phyloP scores from a whole-genome alignment of 2,797 vertebrate species.

The Coregonus ussuriensis region DNA sequence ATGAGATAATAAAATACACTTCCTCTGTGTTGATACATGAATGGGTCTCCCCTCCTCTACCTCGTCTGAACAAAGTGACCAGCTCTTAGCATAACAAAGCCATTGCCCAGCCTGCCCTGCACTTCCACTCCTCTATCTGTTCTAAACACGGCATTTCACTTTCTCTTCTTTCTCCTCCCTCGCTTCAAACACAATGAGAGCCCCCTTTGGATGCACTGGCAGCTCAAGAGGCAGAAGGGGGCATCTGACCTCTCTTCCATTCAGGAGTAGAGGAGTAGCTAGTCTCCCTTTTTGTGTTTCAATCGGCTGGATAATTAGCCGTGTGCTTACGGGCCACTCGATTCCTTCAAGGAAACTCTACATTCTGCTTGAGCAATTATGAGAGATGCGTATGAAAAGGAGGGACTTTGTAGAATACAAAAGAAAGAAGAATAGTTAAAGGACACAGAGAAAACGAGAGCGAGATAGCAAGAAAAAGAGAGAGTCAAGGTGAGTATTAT shows the following conservation, averaged over 20 bases:
- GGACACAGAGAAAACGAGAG: slow-evolving; percentile 9
- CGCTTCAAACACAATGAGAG: slow-evolving; percentile 45
- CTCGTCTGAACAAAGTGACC: slow-evolving; percentile 40
- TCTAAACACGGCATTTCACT: slow-evolving; percentile 47
- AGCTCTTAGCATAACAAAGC: slow-evolving; percentile 66
- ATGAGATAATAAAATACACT: slow-evolving; percentile 39
- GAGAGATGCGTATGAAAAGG: background rate
- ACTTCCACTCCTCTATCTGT: slow-evolving; percentile 51
- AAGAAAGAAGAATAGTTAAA: slow-evolving; percentile 10
- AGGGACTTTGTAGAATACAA: background rate
- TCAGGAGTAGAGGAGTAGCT: slow-evolving; percentile 26
- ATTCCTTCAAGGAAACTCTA: slow-evolving; percentile 33
- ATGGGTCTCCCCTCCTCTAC: slow-evolving; percentile 14
- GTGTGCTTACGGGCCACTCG: slow-evolving; percentile 43
- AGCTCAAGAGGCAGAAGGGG: slow-evolving; percentile 42
- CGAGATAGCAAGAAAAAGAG: slow-evolving; percentile 9
- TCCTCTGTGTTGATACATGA: slow-evolving; percentile 33
- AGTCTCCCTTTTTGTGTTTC: slow-evolving; percentile 42
- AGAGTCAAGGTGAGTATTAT: background rate
- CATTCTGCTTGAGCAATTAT: background rate
- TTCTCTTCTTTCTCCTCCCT: slow-evolving; percentile 21
- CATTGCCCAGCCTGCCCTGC: slow-evolving; percentile 38
- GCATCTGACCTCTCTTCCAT: slow-evolving; percentile 45
- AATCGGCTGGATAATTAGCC: slow-evolving; percentile 50
- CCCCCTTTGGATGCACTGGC: slow-evolving; percentile 52